These are phyloP conservation scores for Hymenochirus boettgeri DNA, from an alignment of 2,113 vertebrate species.

Conservation along the genomic window DNA sequence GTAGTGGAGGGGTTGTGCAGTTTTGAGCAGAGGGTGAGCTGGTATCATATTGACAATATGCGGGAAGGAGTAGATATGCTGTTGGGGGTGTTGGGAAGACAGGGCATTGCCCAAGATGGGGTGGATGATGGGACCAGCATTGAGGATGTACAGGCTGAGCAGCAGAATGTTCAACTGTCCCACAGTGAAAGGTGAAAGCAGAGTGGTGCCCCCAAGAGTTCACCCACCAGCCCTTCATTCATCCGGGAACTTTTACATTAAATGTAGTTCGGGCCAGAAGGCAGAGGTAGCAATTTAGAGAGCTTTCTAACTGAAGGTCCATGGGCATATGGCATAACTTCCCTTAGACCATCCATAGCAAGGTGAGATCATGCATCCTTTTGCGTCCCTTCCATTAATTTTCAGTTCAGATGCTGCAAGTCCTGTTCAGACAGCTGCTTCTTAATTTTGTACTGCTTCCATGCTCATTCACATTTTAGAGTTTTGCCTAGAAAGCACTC, in stretches of 20 bases:
- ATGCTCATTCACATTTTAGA: constrained; percentile 68
- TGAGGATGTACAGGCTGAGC: constrained; percentile 69
- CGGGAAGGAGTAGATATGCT: constrained; percentile 76
- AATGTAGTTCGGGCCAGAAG: constrained; percentile 97
- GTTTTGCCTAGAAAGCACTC: constrained; percentile 70
- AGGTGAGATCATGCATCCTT: constrained; percentile 96
- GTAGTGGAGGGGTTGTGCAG: constrained; percentile 73
- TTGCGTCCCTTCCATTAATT: constrained; percentile 96
- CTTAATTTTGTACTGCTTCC: constrained; percentile 92
- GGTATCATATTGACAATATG: constrained; percentile 80
- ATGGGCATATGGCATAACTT: constrained; percentile 99
- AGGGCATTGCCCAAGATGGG: constrained; percentile 81
- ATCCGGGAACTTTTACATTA: constrained; percentile 97
- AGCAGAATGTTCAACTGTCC: constrained; percentile 73
- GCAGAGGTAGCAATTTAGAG: constrained; percentile 95
- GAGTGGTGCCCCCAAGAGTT: constrained; percentile 96
- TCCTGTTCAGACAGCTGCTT: constrained; percentile 93
- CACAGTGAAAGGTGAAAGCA: constrained; percentile 93
- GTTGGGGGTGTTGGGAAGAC: constrained; percentile 67
- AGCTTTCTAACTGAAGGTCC: constrained; percentile 96
- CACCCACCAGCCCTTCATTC: constrained; percentile 96
- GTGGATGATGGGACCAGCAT: constrained; percentile 81
- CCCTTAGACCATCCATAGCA: constrained; percentile 95
- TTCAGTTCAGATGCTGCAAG: constrained; percentile 87
- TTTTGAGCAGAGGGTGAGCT: constrained; percentile 85